phyloP scores from a whole-genome alignment of 2,888 invertebrate species.

The Lasioglossum figueresi region DNA sequence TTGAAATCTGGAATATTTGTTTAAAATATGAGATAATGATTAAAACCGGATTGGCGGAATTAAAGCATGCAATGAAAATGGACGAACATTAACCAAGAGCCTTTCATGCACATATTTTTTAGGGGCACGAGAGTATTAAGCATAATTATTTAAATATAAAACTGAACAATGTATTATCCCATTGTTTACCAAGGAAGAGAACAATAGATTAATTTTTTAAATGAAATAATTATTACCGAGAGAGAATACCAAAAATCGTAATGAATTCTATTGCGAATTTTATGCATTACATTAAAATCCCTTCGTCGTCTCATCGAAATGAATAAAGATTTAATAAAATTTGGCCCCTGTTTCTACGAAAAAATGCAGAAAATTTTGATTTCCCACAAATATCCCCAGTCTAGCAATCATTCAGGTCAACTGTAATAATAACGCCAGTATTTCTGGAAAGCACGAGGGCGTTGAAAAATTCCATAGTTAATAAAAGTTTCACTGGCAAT shows the following conservation, averaged over 20 bases:
- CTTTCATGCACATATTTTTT: not conserved
- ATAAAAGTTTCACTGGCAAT: slow-evolving; percentile 43
- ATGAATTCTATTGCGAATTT: not conserved
- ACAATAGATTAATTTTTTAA: not conserved
- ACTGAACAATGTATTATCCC: not conserved
- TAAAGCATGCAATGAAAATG: not conserved
- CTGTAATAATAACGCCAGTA: not conserved
- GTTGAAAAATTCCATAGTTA: slow-evolving; percentile 28
- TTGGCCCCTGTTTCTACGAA: not conserved
- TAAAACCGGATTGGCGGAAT: not conserved
- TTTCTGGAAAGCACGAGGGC: not conserved
- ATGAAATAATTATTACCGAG: not conserved
- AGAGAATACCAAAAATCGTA: not conserved
- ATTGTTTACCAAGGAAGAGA: not conserved
- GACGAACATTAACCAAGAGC: not conserved
- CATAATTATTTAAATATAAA: not conserved
- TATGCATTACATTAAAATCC: not conserved
- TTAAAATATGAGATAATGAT: not conserved
- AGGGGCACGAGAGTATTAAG: not conserved
- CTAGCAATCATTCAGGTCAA: not conserved
- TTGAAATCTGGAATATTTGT: not conserved
- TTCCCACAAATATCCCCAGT: not conserved
- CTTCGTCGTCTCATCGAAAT: not conserved
- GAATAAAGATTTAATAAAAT: not conserved
- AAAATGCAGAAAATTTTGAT: not conserved